These are phyloP conservation scores for Eurois occulta DNA, from an alignment of 2,888 invertebrate genomes.

Conservation along the genomic window DNA sequence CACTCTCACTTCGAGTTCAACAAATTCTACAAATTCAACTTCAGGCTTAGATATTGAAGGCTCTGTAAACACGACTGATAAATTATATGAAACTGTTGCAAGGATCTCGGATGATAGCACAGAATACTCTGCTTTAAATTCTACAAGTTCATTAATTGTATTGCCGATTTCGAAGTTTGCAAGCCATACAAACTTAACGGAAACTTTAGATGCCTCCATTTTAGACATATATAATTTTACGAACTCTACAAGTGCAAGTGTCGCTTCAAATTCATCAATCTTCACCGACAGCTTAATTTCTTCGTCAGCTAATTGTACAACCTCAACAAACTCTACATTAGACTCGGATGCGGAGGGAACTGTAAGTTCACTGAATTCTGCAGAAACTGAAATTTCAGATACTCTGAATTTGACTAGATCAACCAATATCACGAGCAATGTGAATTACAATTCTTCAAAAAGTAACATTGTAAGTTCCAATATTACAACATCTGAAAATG, in stretches of 20 bases:
- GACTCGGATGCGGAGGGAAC: slow-evolving; percentile 23
- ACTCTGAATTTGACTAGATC: slow-evolving; percentile 31
- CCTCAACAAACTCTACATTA: slow-evolving; percentile 34
- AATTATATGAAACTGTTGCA: slow-evolving; percentile 19
- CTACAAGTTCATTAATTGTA: slow-evolving; percentile 30
- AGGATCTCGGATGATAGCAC: slow-evolving; percentile 21
- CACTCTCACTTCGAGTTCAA: slow-evolving; percentile 39
- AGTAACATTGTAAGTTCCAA: slow-evolving; percentile 15
- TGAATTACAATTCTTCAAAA: slow-evolving; percentile 21
- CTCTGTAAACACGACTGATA: slow-evolving; percentile 29
- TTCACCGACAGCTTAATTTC: slow-evolving; percentile 25
- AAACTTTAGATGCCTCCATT: slow-evolving; percentile 33
- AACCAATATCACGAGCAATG: slow-evolving; percentile 22
- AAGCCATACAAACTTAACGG: slow-evolving; percentile 37
- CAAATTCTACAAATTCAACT: slow-evolving; percentile 52
- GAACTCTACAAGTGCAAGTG: slow-evolving; percentile 32
- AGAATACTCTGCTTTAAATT: slow-evolving; percentile 31
- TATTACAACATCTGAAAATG: slow-evolving; percentile 26
- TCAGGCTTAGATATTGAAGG: slow-evolving; percentile 15
- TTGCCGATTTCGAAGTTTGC: neutral
- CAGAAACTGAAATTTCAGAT: slow-evolving; percentile 33
- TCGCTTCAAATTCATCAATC: slow-evolving; percentile 19
- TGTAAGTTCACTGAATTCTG: slow-evolving; percentile 16
- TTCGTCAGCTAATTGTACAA: slow-evolving; percentile 23
- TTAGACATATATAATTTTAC: slow-evolving; percentile 23